A percentile compares a stretch with the other conserved stretches of the same genome.
phyloP scores from a whole-genome alignment of 2,888 invertebrate species.

The Drosophila pegasa region DNA sequence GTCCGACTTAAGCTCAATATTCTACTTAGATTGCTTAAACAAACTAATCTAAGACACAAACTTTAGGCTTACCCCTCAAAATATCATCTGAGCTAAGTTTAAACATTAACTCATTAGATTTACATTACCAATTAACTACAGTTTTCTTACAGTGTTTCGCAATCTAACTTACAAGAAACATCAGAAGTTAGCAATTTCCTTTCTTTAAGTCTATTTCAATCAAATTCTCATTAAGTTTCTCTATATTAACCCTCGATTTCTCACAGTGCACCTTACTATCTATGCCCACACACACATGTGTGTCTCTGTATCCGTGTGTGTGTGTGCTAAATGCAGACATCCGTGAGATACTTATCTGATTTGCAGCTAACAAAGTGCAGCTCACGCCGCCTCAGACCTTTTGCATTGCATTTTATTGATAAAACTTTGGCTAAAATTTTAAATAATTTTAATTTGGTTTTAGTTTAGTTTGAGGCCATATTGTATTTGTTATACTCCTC shows the following conservation, averaged over 20 bases:
- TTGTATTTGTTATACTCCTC: slow-evolving; percentile 14
- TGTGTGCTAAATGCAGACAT: slow-evolving; percentile 65
- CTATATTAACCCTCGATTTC: background rate
- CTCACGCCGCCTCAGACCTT: slow-evolving; percentile 10
- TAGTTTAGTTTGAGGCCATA: slow-evolving; percentile 53
- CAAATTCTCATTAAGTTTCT: background rate
- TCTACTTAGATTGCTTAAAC: too few species aligned
- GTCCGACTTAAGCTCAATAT: too few species aligned
- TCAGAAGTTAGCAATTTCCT: too few species aligned
- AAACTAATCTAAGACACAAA: too few species aligned
- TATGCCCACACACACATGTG: background rate
- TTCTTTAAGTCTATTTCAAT: background rate
- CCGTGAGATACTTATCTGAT: slow-evolving; percentile 67
- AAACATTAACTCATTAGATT: too few species aligned
- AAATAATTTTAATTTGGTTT: slow-evolving; percentile 80
- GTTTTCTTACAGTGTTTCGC: background rate
- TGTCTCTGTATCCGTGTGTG: background rate
- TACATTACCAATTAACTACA: too few species aligned
- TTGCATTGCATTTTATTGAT: slow-evolving; percentile 72
- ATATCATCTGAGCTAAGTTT: too few species aligned
- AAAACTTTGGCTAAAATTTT: slow-evolving; percentile 76
- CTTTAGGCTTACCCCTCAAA: too few species aligned
- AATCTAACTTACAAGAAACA: background rate
- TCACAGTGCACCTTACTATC: background rate
- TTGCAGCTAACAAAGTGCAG: slow-evolving; percentile 64